phyloP scores from a whole-genome alignment of 2,797 vertebrate species.

The Trachurus trachurus region DNA sequence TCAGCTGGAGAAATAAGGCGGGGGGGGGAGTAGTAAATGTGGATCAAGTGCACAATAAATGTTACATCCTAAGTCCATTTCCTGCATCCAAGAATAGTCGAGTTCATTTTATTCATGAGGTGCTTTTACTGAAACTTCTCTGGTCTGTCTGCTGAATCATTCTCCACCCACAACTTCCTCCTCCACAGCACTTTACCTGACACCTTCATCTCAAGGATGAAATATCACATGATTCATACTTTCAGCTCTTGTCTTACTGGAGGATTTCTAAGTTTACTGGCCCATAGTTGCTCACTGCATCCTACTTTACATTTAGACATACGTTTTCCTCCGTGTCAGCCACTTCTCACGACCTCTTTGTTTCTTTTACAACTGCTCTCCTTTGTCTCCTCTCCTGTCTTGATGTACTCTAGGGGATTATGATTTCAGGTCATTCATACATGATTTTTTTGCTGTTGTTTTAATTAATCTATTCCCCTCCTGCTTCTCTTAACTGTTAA shows the following conservation, averaged over 20 bases:
- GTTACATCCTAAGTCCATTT: not conserved
- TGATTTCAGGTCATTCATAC: not conserved
- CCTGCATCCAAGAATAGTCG: not conserved
- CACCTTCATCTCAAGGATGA: not conserved
- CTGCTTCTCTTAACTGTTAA: not conserved
- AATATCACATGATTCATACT: not conserved
- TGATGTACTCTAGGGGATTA: not conserved
- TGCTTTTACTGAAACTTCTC: not conserved
- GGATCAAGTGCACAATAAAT: not conserved
- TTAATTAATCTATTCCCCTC: not conserved
- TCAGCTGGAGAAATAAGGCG: constrained; percentile 85
- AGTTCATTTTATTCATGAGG: not conserved
- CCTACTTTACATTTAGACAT: not conserved
- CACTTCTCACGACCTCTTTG: not conserved
- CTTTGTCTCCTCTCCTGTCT: not conserved
- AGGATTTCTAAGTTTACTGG: not conserved
- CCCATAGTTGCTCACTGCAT: not conserved
- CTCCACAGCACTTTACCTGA: not conserved
- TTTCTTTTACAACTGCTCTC: not conserved
- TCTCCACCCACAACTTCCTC: not conserved
- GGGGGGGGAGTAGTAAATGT: not conserved
- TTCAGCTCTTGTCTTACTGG: not conserved
- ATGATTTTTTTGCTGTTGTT: not conserved
- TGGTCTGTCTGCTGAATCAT: constrained; percentile 5
- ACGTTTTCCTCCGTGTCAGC: not conserved